phyloP scores from a whole-genome alignment of 2,888 invertebrate genomes.

The Pteria penguin region DNA sequence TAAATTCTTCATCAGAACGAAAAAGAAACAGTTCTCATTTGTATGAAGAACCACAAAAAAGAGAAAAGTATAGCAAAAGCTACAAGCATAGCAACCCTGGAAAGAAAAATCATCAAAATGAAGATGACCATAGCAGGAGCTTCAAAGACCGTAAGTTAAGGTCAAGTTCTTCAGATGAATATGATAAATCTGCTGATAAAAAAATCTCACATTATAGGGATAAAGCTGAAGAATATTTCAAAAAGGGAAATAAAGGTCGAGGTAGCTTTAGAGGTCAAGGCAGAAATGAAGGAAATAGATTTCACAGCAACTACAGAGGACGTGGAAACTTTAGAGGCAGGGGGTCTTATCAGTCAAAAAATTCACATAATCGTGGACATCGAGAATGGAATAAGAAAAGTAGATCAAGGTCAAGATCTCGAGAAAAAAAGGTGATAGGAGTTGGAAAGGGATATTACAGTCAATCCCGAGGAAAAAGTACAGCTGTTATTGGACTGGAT shows the following conservation, averaged over 20 bases:
- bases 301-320: not conserved
- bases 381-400: not conserved
- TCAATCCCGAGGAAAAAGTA: not conserved
- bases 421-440: not conserved
- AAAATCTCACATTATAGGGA: no score
- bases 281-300: no score
- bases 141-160: not conserved
- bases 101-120: no score
- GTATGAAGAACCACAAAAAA: no score
- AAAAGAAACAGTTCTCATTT: no score
- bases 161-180: not conserved
- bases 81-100: no score
- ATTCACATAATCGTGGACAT: not conserved
- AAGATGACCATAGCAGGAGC: not conserved
- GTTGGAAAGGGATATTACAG: not conserved
- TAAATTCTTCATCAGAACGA: no score
- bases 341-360: not conserved
- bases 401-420: not conserved
- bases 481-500: not conserved
- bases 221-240: no score
- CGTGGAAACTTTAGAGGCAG: not conserved
- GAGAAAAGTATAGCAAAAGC: no score
- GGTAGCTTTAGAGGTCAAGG: not conserved
- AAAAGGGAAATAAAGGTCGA: not conserved
- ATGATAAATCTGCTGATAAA: not conserved